Percentiles rank a stretch among this genome's conserved stretches.
Evolutionary conservation across 1,140 invertebrate species (phyloP).

Genomic region (Drosophila quadrilineata): DNA sequence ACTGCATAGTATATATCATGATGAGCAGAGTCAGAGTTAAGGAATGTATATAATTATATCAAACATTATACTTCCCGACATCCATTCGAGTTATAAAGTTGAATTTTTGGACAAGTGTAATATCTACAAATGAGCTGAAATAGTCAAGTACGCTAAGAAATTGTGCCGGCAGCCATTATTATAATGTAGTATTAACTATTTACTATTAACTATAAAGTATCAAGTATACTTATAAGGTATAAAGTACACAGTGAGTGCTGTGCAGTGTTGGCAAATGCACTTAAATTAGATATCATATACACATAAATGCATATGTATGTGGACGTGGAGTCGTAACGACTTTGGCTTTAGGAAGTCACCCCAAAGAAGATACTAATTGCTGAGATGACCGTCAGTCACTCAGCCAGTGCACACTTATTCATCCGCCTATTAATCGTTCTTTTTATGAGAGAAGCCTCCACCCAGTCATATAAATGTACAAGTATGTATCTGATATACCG

Average conservation of each 20-base stretch:
- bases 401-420: constrained; percentile 28
- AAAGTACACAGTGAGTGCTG: constrained; percentile 23
- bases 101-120: constrained; percentile 25
- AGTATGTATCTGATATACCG: no score
- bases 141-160: no score
- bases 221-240: constrained; percentile 1
- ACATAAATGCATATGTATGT: no score
- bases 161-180: no score
- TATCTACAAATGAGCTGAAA: no score
- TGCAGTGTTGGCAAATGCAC: constrained; percentile 11
- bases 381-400: constrained; percentile 29
- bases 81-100: no score
- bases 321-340: no score
- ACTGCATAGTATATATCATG: not conserved
- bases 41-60: no score
- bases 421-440: constrained; percentile 59
- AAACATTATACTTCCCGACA: no score
- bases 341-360: constrained; percentile 47
- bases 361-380: constrained; percentile 27
- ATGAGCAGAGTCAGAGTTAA: no score
- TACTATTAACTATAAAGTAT: constrained; percentile 24
- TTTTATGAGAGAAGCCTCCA: constrained; percentile 47
- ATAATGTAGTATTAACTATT: constrained; percentile 12
- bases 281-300: constrained; percentile 14
- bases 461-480: no score